Evolutionary conservation across 2,113 vertebrate species (phyloP), one percentile per base, ranked within the genome.

Genomic region (Poeciliopsis prolifica): DNA sequence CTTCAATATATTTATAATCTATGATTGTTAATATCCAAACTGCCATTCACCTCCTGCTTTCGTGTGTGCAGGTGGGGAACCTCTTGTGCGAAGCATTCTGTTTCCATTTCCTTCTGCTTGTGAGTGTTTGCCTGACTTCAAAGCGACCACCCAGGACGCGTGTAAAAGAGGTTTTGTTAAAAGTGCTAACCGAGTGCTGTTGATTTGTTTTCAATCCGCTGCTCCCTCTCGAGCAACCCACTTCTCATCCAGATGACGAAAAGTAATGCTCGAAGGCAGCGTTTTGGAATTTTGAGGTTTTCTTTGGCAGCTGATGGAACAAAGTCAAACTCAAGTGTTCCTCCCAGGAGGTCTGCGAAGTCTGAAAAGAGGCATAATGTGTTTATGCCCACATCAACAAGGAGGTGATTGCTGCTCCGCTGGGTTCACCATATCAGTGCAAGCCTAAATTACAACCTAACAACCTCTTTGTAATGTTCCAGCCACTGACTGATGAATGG

Each of bases 271-370:
- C 54, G 74, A n/a, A 35, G 17, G 11, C 65, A 58, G 51, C 28
- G 24, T 37, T 61, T 51, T 61, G 24, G 64, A 22, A 33, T 40
- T 72, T 72, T 35, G 30, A 29, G 28, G 15, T 48, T 58, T 58
- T 24, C 51, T 54, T 19, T 42, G 26, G 62, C 63, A 85, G 44
- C 54, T 68, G 68, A 10, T 74, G 31, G 44, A 54, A 35, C 67
- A 70, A 61, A 65, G 40, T 24, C 35, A 48, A 62, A 15, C 61
- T 5, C n/a, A 48, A 72, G 24, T 72, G 64, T 58, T 75, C 68
- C 65, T 51, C 67, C 48, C 62, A 74, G 5, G 11, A 65, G 70
- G 31, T n/a, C 61, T 44, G 0, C 28, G 13, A 44, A 30, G 67
- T 58, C 9, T 58, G 24, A n/a, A 72, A 28, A 65, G 54, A 30